phyloP scores from a whole-genome alignment of 1,140 invertebrate genomes.

The Halesus radiatus region DNA sequence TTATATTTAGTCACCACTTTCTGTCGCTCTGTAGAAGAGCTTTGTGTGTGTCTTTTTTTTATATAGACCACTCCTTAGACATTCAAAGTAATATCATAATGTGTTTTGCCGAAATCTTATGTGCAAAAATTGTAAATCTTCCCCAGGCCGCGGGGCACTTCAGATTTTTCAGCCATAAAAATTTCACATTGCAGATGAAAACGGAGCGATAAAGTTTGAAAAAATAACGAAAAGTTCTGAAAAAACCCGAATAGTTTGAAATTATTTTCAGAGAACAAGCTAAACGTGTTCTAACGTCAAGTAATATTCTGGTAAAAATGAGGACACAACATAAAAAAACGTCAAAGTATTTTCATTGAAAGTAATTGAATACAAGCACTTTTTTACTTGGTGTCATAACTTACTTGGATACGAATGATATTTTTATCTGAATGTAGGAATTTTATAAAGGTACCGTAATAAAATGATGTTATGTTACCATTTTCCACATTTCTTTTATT shows the following conservation, averaged over 20 bases:
- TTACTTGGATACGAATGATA: background rate
- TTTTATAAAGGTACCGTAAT: constrained; percentile 20
- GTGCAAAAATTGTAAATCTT: no score
- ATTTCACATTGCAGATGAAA: background rate
- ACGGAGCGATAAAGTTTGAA: constrained; percentile 1
- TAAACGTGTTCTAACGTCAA: background rate
- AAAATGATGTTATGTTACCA: constrained; percentile 14
- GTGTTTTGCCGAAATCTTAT: no score
- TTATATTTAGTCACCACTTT: no score
- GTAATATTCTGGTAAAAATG: background rate
- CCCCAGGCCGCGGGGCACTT: no score
- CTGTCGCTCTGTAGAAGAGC: no score
- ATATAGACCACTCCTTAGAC: no score
- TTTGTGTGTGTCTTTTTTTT: no score
- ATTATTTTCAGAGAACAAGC: background rate
- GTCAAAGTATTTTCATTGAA: background rate
- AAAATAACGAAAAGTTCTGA: background rate
- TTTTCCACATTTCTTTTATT: constrained; percentile 33
- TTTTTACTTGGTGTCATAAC: no score
- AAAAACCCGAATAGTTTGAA: background rate
- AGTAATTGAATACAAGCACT: no score
- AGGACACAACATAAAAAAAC: background rate
- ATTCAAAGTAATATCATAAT: no score
- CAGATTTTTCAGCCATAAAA: background rate
- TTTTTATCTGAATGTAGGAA: background rate